Percentiles rank a stretch among this genome's conserved stretches.
phyloP scores from a whole-genome alignment of 92 coral and sea anemone species.

The Chrysogorgia sp. region DNA sequence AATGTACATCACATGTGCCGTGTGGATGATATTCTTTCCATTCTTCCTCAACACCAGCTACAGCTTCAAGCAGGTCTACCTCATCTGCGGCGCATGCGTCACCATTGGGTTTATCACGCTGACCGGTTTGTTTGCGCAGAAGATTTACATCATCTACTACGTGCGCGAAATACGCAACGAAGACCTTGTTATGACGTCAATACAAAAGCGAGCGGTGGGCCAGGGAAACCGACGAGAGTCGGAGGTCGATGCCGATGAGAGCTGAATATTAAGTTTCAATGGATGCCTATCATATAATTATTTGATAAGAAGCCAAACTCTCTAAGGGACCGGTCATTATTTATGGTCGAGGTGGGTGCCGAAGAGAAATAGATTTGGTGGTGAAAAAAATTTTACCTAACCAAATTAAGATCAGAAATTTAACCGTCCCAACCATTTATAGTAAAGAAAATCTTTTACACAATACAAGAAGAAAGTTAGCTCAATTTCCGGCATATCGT shows the following conservation, averaged over 20 bases:
- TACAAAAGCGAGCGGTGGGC: slow-evolving; percentile 12
- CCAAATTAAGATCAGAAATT: too few relatives aligned
- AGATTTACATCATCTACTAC: slow-evolving; percentile 45
- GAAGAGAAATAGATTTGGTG: too few relatives aligned
- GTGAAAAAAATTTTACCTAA: too few relatives aligned
- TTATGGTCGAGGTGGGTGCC: too few relatives aligned
- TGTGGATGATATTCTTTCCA: slow-evolving; percentile 33
- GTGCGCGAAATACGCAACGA: slow-evolving; percentile 27
- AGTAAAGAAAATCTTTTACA: too few relatives aligned
- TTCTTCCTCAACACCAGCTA: slow-evolving; percentile 35
- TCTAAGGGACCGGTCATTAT: too few relatives aligned
- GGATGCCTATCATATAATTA: too few relatives aligned
- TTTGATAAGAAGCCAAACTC: too few relatives aligned
- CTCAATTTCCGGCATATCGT: too few relatives aligned
- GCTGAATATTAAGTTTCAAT: too few relatives aligned
- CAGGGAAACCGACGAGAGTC: background rate
- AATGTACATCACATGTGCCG: slow-evolving; percentile 18
- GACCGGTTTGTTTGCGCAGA: slow-evolving; percentile 71
- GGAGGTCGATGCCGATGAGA: slow-evolving; percentile 17
- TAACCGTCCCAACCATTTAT: too few relatives aligned
- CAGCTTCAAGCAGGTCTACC: slow-evolving; percentile 54
- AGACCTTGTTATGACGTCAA: slow-evolving; percentile 33
- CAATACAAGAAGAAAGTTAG: too few relatives aligned
- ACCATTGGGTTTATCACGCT: slow-evolving; percentile 70
- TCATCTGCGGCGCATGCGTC: slow-evolving; percentile 58